Conservation (phyloP, 2,113 vertebrate genomes). For the Carollia perspicillata region DNA sequence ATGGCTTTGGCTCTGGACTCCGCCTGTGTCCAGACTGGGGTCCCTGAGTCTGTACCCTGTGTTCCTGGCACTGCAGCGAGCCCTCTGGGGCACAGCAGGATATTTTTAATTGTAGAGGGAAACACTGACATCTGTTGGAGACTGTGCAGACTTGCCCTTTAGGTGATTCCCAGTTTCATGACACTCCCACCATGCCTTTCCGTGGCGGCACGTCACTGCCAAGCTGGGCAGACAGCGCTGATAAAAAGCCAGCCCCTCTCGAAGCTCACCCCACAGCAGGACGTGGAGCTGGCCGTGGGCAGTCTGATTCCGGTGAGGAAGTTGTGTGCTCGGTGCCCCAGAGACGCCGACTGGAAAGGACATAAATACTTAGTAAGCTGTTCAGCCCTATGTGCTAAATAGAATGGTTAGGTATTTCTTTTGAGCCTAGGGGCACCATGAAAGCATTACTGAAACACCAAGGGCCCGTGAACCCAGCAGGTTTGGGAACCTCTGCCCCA, state of each 20-base stretch:
- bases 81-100: background rate
- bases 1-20: background rate
- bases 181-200: background rate
- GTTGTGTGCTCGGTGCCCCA: too few species aligned
- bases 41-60: background rate
- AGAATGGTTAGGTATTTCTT: background rate
- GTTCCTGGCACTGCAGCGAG: background rate
- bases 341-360: background rate
- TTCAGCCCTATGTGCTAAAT: background rate
- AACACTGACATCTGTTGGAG: background rate
- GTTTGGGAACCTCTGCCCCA: background rate
- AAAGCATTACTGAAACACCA: background rate
- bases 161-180: background rate
- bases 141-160: background rate
- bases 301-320: background rate
- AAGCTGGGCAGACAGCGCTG: background rate
- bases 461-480: background rate
- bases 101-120: background rate
- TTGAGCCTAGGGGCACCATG: background rate
- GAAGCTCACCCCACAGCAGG: background rate
- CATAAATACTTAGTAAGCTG: background rate
- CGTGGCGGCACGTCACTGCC: background rate
- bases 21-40: background rate
- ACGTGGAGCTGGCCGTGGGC: background rate
- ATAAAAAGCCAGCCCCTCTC: background rate